A percentile compares a stretch with the other conserved stretches of the same genome.
Evolutionary conservation across 2,888 invertebrate genomes (phyloP).

Genomic region (Latheticus oryzae): DNA sequence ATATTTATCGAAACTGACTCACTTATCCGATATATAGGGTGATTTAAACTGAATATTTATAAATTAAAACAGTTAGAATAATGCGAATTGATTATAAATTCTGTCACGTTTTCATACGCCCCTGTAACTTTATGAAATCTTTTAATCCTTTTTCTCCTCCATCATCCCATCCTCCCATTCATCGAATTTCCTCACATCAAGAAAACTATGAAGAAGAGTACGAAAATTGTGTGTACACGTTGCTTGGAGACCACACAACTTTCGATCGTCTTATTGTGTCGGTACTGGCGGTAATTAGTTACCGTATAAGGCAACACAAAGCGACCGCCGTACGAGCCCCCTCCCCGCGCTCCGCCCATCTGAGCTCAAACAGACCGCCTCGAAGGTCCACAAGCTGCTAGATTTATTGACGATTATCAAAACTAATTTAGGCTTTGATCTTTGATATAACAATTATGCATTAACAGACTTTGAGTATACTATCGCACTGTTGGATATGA

Average conservation of each 20-base stretch:
- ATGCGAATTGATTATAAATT: no score
- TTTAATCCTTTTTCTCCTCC: no score
- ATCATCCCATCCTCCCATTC: no score
- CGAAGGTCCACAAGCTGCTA: conserved; percentile 52
- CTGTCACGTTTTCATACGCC: no score
- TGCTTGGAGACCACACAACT: conserved; percentile 49
- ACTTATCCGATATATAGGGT: no score
- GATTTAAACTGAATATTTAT: no score
- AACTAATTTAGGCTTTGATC: conserved; percentile 60
- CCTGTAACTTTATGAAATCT: no score
- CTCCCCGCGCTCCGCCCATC: conserved; percentile 51
- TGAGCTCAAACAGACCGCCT: conserved; percentile 60
- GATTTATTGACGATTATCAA: conserved; percentile 62
- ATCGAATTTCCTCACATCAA: no score
- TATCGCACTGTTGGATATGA: not conserved
- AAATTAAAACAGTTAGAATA: no score
- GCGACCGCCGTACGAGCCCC: conserved; percentile 63
- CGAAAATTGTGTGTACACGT: no score
- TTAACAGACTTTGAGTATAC: conserved; percentile 5
- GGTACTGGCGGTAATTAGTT: conserved; percentile 64
- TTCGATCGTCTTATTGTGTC: conserved; percentile 59
- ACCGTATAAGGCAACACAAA: conserved; percentile 65
- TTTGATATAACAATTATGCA: conserved; percentile 56
- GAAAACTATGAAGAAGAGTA: no score
- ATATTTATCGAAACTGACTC: no score